These are phyloP conservation scores for Epizoanthus fatuus DNA, from an alignment of 92 coral and sea anemone species.

Conservation along the genomic window DNA sequence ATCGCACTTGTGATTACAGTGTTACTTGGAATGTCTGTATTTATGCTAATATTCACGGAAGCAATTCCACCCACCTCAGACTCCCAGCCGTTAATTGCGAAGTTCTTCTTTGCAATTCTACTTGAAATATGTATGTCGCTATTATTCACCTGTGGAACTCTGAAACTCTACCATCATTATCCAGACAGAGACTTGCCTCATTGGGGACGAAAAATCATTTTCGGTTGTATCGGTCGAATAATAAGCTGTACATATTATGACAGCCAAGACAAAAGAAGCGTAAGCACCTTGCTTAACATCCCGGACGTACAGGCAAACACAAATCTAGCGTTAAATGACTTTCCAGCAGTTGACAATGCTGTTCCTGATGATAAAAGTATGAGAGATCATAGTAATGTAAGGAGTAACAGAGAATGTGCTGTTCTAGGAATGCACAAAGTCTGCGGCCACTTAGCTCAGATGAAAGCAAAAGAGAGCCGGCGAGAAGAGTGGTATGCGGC, in stretches of 20 bases:
- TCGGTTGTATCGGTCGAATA: conserved; percentile 73
- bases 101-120: conserved; percentile 87
- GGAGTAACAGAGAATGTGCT: too few species aligned
- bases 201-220: conserved; percentile 72
- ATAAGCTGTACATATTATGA: background rate
- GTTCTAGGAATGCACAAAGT: background rate
- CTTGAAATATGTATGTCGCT: conserved; percentile 81
- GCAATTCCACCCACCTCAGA: conserved; percentile 94
- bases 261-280: background rate
- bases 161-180: conserved; percentile 79
- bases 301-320: too few species aligned
- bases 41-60: conserved; percentile 88
- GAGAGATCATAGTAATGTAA: too few species aligned
- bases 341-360: too few species aligned
- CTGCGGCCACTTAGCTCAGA: background rate
- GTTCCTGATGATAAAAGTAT: too few species aligned
- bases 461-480: background rate
- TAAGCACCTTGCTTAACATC: too few species aligned
- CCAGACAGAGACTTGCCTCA: conserved; percentile 83
- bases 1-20: conserved; percentile 91
- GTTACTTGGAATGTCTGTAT: conserved; percentile 91
- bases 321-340: too few species aligned
- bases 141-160: conserved; percentile 79
- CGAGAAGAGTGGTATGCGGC: conserved; percentile 84
- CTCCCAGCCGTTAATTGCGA: conserved; percentile 88